These are phyloP conservation scores for Mesembrinibis cayennensis DNA, from an alignment of 2,113 vertebrate genomes.

Conservation along the genomic window DNA sequence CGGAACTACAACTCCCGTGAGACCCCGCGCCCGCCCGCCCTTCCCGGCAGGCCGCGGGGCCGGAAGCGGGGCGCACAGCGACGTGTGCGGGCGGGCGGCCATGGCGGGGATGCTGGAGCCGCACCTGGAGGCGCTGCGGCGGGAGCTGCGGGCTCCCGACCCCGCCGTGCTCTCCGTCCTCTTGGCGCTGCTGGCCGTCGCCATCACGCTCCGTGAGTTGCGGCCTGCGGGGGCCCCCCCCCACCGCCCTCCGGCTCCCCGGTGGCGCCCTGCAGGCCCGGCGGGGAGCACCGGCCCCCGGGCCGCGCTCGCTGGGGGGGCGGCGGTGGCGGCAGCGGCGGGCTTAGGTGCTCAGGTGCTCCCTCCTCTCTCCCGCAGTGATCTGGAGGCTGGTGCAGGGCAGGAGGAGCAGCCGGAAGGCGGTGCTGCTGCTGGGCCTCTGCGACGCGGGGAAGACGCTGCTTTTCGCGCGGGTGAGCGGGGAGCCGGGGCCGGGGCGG, in stretches of 20 bases:
- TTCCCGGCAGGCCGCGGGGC: background rate
- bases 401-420: slow-evolving; percentile 67
- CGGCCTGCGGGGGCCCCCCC: no score
- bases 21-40: rapidly evolving
- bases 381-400: slow-evolving; percentile 72
- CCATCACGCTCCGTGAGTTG: slow-evolving; percentile 68
- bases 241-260: no score
- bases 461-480: slow-evolving; percentile 73
- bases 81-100: background rate
- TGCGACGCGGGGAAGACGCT: slow-evolving; percentile 79
- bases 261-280: background rate
- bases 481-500: no score
- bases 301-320: background rate
- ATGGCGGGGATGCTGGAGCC: slow-evolving; percentile 52
- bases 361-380: slow-evolving; percentile 40
- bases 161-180: slow-evolving; percentile 60
- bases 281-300: background rate
- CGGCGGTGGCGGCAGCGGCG: background rate
- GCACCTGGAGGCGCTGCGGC: slow-evolving; percentile 51
- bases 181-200: slow-evolving; percentile 60
- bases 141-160: slow-evolving; percentile 35
- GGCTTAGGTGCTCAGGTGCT: background rate
- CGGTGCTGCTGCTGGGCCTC: slow-evolving; percentile 75
- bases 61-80: background rate
- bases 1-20: background rate